phyloP scores from a whole-genome alignment of 2,888 invertebrate genomes.

The Pristionchus fissidentatus region DNA sequence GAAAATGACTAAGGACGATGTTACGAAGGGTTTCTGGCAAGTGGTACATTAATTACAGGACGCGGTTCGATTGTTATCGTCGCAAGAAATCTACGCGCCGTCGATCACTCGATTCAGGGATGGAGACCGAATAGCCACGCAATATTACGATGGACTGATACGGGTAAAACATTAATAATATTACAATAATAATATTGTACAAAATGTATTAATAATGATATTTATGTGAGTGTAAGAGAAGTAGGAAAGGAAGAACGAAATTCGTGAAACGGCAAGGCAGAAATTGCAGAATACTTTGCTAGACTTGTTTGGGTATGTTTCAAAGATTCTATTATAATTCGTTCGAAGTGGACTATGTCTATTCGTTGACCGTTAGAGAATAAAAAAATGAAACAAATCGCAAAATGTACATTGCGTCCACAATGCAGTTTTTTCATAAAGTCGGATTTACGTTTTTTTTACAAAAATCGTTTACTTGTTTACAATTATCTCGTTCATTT shows the following conservation, averaged over 20 bases:
- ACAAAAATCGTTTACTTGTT: background rate
- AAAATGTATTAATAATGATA: background rate
- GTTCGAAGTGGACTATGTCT: no score
- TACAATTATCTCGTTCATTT: slow-evolving; percentile 28
- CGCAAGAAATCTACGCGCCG: slow-evolving; percentile 72
- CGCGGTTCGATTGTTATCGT: slow-evolving; percentile 60
- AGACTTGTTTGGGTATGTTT: no score
- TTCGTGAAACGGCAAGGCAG: no score
- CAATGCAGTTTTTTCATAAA: no score
- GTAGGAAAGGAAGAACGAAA: no score
- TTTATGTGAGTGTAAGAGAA: background rate
- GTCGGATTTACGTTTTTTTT: background rate
- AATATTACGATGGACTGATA: slow-evolving; percentile 74
- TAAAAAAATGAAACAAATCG: no score
- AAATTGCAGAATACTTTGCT: no score
- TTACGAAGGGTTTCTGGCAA: background rate
- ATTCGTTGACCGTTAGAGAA: no score
- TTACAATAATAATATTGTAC: background rate
- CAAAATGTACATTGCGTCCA: no score
- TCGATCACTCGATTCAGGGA: slow-evolving; percentile 71
- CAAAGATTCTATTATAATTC: no score
- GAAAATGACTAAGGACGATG: no score
- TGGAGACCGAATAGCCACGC: slow-evolving; percentile 72
- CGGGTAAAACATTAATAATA: slow-evolving; percentile 56
- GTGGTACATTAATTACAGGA: slow-evolving; percentile 46